A percentile compares a stretch with the other conserved stretches of the same genome.
Conservation (phyloP, 1,140 invertebrate species). For the Drosophila yakuba region DNA sequence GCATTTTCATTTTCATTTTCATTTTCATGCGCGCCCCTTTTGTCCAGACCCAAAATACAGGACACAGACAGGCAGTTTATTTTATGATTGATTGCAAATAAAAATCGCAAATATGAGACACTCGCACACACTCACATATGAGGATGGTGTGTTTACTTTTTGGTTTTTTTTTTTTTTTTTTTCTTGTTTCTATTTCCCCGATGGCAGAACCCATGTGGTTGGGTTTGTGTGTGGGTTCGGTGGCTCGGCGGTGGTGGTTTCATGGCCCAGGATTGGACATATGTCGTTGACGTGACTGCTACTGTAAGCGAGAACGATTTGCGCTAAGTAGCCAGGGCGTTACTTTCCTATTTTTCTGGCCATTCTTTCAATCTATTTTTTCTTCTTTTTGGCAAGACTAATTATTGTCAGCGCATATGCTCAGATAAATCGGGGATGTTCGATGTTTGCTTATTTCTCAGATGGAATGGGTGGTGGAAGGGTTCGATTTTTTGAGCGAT, state of each 20-base stretch:
- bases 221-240: conserved; percentile 19
- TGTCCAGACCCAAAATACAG: conserved; percentile 59
- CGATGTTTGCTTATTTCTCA: not conserved
- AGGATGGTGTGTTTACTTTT: conserved; percentile 72
- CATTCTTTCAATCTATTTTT: conserved; percentile 44
- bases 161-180: conserved; percentile 49
- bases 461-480: conserved; percentile 5
- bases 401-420: conserved; percentile 78
- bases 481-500: conserved; percentile 5
- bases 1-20: conserved; percentile 77
- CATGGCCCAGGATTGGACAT: conserved; percentile 64
- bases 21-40: conserved; percentile 78
- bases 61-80: conserved; percentile 74
- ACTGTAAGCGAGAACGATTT: conserved; percentile 44
- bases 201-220: conserved; percentile 45
- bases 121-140: conserved; percentile 25
- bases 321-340: conserved; percentile 75
- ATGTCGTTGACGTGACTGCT: conserved; percentile 73
- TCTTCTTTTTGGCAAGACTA: conserved; percentile 59
- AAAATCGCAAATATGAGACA: conserved; percentile 77
- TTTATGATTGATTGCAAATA: conserved; percentile 84
- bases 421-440: conserved; percentile 52
- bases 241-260: conserved; percentile 46
- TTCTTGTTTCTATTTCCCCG: conserved; percentile 30
- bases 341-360: conserved; percentile 41